Percentiles rank a stretch among this genome's conserved stretches.
Evolutionary conservation across 2,113 vertebrate species (phyloP).

Genomic region (Eleginops maclovinus): DNA sequence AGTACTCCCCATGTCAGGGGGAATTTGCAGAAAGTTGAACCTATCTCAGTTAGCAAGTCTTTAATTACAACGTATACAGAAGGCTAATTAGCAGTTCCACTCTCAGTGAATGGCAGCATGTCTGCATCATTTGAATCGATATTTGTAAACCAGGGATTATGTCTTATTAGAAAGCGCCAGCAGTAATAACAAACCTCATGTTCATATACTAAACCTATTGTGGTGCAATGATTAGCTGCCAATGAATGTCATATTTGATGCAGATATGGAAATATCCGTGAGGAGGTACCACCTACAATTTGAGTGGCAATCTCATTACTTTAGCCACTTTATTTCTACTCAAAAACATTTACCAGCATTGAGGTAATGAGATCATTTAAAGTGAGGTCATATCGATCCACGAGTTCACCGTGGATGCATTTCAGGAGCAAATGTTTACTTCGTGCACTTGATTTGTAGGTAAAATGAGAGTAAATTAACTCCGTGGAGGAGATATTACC

Average conservation of each 20-base stretch:
- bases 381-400: slow-evolving; percentile 30
- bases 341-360: slow-evolving; percentile 21
- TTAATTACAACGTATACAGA: no score
- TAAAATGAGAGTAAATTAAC: slow-evolving; percentile 17
- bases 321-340: background rate
- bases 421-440: slow-evolving; percentile 45
- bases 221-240: background rate
- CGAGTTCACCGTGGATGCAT: slow-evolving; percentile 14
- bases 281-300: background rate
- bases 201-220: background rate
- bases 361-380: slow-evolving; percentile 42
- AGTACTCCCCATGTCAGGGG: no score
- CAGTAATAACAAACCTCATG: slow-evolving; percentile 3
- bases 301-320: slow-evolving; percentile 21
- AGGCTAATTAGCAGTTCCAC: no score
- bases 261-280: slow-evolving; percentile 17
- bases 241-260: slow-evolving; percentile 10
- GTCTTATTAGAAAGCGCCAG: background rate
- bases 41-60: no score
- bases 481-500: slow-evolving; percentile 29
- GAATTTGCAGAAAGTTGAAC: no score
- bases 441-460: slow-evolving; percentile 21
- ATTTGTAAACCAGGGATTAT: no score
- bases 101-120: no score
- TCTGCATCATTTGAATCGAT: no score